phyloP scores from a whole-genome alignment of 2,797 vertebrate species.

The Danio jaintianensis region DNA sequence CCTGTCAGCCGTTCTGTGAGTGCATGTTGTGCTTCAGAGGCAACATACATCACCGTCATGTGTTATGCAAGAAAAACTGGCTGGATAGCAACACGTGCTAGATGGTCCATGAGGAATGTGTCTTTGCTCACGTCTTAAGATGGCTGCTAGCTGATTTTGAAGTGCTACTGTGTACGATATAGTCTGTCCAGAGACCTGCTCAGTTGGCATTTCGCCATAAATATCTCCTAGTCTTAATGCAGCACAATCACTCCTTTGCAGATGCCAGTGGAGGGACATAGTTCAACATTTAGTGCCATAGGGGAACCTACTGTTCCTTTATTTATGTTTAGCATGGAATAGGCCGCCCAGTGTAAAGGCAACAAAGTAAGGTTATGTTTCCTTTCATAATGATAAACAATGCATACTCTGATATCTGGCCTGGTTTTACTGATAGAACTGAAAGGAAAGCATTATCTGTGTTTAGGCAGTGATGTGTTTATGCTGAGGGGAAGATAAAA shows the following conservation, averaged over 20 bases:
- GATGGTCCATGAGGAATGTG: slow-evolving; percentile 66
- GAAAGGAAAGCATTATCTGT: slow-evolving; percentile 27
- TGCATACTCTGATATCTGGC: background rate
- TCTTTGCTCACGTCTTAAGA: slow-evolving; percentile 30
- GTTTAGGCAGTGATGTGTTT: background rate
- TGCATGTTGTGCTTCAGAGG: slow-evolving; percentile 33
- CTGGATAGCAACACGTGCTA: slow-evolving; percentile 69
- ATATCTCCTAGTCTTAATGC: background rate
- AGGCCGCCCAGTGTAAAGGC: slow-evolving; percentile 14
- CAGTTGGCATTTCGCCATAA: background rate
- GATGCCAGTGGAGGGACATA: background rate
- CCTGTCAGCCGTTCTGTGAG: slow-evolving; percentile 15
- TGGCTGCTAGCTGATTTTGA: slow-evolving; percentile 28
- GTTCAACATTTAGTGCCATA: slow-evolving; percentile 7
- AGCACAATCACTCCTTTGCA: background rate
- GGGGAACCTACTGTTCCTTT: background rate
- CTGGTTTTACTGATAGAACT: slow-evolving; percentile 3
- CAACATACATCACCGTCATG: slow-evolving; percentile 27
- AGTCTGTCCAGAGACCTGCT: background rate
- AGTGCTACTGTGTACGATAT: slow-evolving; percentile 1
- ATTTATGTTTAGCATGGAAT: slow-evolving; percentile 27
- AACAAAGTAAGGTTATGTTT: slow-evolving; percentile 11
- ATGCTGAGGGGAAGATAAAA: slow-evolving; percentile 8
- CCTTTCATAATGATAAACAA: slow-evolving; percentile 13
- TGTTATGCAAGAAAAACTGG: slow-evolving; percentile 71